Evolutionary conservation across 2,797 vertebrate genomes (phyloP).

Genomic region (Monodelphis domestica): DNA sequence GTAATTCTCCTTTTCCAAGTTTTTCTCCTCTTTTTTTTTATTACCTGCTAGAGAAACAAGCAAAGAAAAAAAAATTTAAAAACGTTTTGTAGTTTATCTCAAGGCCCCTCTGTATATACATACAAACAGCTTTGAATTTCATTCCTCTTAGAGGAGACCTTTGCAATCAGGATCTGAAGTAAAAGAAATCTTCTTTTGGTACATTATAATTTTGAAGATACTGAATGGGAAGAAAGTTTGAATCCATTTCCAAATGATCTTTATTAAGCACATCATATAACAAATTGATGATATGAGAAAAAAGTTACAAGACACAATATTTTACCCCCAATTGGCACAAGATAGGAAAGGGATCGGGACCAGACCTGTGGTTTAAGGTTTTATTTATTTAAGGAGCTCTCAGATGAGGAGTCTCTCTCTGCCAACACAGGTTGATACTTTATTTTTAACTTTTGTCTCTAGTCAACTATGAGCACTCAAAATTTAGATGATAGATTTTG

Average conservation of each 20-base stretch:
- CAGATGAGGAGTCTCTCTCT: background rate
- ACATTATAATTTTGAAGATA: background rate
- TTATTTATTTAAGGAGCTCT: background rate
- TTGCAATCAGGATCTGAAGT: background rate
- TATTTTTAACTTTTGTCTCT: background rate
- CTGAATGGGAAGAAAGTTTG: background rate
- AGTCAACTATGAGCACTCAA: background rate
- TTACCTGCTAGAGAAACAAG: background rate
- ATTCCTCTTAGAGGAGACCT: background rate
- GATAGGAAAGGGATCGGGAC: background rate
- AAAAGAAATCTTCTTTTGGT: background rate
- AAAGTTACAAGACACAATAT: background rate
- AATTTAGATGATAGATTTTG: background rate
- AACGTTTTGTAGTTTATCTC: background rate
- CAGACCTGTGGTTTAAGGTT: background rate
- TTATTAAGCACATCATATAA: background rate
- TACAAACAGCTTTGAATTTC: background rate
- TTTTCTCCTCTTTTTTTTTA: background rate
- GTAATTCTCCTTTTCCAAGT: background rate
- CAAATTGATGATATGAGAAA: background rate
- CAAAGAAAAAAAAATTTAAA: background rate
- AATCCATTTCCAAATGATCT: background rate
- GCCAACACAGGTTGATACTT: background rate
- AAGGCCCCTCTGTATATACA: background rate
- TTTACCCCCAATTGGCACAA: background rate